A percentile compares a stretch with the other conserved stretches of the same genome.
phyloP scores from a whole-genome alignment of 2,113 vertebrate genomes.

The Paramormyrops kingsleyae region DNA sequence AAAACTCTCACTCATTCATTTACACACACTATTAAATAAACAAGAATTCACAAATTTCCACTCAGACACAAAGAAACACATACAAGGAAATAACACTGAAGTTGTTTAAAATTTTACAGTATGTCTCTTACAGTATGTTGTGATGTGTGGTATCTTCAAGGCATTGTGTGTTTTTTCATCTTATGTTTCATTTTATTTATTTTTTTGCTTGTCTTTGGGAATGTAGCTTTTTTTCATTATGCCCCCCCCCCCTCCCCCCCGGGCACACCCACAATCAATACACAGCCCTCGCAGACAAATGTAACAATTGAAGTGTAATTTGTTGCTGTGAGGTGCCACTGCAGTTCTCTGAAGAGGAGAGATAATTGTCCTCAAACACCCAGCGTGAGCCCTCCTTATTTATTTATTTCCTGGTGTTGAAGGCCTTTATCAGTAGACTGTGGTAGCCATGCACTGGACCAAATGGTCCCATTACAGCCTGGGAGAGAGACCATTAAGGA shows the following conservation, averaged over 20 bases:
- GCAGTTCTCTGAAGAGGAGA: slow-evolving; percentile 23
- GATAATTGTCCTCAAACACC: slow-evolving; percentile 32
- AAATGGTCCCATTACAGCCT: slow-evolving; percentile 28
- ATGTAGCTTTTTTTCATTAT: slow-evolving; percentile 30
- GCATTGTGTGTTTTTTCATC: slow-evolving; percentile 3
- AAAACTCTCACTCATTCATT: not conserved
- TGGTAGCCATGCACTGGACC: not conserved
- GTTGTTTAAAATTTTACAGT: not conserved
- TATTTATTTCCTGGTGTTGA: slow-evolving; percentile 9
- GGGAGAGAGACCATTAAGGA: slow-evolving; percentile 31
- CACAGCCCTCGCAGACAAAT: slow-evolving; percentile 35
- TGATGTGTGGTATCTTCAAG: not conserved
- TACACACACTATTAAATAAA: not conserved
- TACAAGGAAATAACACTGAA: not conserved
- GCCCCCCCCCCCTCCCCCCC: slow-evolving; percentile 1
- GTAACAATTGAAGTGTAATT: slow-evolving; percentile 41
- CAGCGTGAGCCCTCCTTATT: slow-evolving; percentile 7
- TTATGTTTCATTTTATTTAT: too few species aligned
- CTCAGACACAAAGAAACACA: not conserved
- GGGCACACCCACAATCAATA: slow-evolving; percentile 36
- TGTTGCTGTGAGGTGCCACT: slow-evolving; percentile 37
- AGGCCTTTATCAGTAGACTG: not conserved
- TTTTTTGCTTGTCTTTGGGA: not conserved
- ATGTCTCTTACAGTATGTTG: not conserved
- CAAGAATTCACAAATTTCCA: not conserved